A percentile compares a stretch with the other conserved stretches of the same genome.
Evolutionary conservation across 1,140 invertebrate genomes (phyloP).

Genomic region (Lysiphlebus fabarum): DNA sequence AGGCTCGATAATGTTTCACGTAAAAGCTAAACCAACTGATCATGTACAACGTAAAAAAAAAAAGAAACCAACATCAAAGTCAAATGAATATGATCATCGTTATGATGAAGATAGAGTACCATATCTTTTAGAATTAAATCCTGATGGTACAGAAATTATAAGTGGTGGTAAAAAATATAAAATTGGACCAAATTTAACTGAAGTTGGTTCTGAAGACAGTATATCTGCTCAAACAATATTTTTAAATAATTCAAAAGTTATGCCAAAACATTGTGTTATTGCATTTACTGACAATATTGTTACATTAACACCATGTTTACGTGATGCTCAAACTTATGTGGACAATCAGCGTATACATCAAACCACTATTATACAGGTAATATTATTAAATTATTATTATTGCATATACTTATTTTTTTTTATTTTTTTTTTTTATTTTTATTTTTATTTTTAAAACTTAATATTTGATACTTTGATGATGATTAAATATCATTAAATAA

Average conservation of each 20-base stretch:
- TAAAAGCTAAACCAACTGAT: conserved; percentile 82
- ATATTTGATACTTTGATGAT: neutral
- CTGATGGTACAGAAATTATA: conserved; percentile 65
- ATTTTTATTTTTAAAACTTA: neutral
- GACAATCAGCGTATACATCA: conserved; percentile 89
- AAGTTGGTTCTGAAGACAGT: conserved; percentile 67
- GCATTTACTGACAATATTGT: conserved; percentile 84
- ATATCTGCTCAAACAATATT: conserved; percentile 51
- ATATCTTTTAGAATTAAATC: conserved; percentile 62
- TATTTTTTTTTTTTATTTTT: neutral
- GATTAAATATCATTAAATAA: too few relatives aligned
- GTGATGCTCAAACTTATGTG: conserved; percentile 90
- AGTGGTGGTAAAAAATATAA: conserved; percentile 59
- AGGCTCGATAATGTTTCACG: conserved; percentile 95
- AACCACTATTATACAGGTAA: conserved; percentile 84
- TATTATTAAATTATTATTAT: neutral
- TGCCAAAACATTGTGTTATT: conserved; percentile 90
- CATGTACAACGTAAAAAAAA: conserved; percentile 84
- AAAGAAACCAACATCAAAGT: conserved; percentile 74
- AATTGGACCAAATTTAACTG: conserved; percentile 69
- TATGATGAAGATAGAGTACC: conserved; percentile 61
- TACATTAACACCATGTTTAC: conserved; percentile 87
- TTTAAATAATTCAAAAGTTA: conserved; percentile 77
- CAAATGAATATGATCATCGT: conserved; percentile 54
- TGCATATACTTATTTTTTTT: neutral